A percentile compares a stretch with the other conserved stretches of the same genome.
These are phyloP conservation scores for Willisornis vidua DNA, from an alignment of 2,113 vertebrate genomes.

Conservation along the genomic window DNA sequence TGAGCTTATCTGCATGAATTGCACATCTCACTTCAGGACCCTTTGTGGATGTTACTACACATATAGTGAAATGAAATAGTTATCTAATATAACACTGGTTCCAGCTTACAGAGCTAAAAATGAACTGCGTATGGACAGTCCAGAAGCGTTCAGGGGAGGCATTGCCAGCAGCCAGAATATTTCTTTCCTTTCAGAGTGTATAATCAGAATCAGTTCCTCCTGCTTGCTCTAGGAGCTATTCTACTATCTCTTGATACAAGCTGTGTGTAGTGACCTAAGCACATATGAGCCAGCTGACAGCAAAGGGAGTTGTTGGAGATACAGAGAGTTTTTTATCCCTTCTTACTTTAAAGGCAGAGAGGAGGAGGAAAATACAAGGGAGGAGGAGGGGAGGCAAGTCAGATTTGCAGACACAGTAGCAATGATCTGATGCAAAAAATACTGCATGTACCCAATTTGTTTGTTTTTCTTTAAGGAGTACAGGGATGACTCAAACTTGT, in stretches of 20 bases:
- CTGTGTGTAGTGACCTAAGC: not conserved
- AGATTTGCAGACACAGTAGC: not conserved
- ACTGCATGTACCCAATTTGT: not conserved
- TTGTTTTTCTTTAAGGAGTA: not conserved
- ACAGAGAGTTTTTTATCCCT: not conserved
- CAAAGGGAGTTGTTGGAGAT: not conserved
- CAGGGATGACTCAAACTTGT: not conserved
- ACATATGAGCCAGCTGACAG: not conserved
- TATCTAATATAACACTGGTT: not conserved
- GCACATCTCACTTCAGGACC: not conserved
- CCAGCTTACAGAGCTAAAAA: not conserved
- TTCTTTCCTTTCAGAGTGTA: not conserved
- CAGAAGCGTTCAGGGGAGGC: not conserved
- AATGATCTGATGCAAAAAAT: not conserved
- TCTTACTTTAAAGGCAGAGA: not conserved
- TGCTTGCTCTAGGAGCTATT: not conserved
- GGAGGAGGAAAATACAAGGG: not conserved
- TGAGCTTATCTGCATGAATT: not conserved
- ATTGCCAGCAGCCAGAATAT: not conserved
- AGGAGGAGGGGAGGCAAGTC: not conserved
- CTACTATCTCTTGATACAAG: not conserved
- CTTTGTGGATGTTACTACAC: not conserved
- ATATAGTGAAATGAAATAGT: not conserved
- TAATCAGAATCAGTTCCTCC: not conserved
- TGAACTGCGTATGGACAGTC: not conserved